Conservation (phyloP, 2,797 vertebrate genomes). For the Crax fasciolata region DNA sequence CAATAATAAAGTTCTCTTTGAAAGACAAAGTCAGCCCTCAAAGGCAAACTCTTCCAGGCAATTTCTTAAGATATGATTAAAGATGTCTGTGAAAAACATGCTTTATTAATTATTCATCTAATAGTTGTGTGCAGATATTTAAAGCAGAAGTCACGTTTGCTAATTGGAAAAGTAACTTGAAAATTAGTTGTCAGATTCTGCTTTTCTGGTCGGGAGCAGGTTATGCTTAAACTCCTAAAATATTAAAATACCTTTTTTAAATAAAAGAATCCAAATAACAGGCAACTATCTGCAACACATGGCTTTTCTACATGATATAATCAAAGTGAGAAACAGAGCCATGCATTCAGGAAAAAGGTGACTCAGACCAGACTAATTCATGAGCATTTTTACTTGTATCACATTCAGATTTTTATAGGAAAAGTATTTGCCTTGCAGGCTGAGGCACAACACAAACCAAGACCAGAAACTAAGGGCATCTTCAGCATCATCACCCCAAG, state of each 20-base stretch:
- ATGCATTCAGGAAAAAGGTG: not conserved
- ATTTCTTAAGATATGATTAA: not conserved
- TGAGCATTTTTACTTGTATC: not conserved
- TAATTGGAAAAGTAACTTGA: not conserved
- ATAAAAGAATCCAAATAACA: not conserved
- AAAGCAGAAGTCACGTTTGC: not conserved
- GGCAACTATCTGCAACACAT: not conserved
- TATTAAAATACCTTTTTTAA: not conserved
- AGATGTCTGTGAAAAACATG: not conserved
- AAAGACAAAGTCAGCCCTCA: constrained; percentile 3
- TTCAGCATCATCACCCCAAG: not conserved
- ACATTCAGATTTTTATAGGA: not conserved
- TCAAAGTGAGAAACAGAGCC: not conserved
- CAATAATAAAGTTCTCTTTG: not conserved
- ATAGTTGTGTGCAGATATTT: not conserved
- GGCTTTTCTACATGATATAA: not conserved
- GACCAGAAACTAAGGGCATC: not conserved
- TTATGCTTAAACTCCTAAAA: not conserved
- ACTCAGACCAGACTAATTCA: not conserved
- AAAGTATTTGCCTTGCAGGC: not conserved
- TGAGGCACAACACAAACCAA: not conserved
- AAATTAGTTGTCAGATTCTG: not conserved
- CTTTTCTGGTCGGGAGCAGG: not conserved
- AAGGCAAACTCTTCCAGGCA: not conserved
- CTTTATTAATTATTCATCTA: constrained; percentile 16